phyloP scores from a whole-genome alignment of 2,888 invertebrate genomes.

The Eilema griseolum region DNA sequence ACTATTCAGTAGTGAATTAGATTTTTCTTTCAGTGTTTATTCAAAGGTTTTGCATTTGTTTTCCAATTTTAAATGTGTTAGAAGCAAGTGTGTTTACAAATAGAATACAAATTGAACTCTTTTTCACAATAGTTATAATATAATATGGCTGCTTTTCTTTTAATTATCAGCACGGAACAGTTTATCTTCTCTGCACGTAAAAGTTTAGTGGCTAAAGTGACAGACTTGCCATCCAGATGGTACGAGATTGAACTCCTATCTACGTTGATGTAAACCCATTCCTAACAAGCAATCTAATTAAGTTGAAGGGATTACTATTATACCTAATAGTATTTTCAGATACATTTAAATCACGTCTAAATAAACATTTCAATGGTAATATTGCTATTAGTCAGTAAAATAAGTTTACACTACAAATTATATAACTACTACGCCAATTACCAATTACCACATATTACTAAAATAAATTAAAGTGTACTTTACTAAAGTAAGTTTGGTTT shows the following conservation, averaged over 20 bases:
- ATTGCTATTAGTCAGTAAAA: no score
- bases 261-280: background rate
- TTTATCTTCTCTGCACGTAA: no score
- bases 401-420: no score
- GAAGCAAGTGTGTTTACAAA: background rate
- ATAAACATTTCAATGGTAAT: background rate
- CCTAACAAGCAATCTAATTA: background rate
- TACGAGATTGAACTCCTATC: background rate
- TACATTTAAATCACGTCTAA: background rate
- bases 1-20: background rate
- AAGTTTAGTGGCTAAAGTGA: background rate
- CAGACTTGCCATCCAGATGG: background rate
- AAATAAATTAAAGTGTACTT: no score
- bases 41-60: background rate
- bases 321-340: background rate
- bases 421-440: no score
- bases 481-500: background rate
- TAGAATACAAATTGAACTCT: background rate
- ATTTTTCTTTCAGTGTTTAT: background rate
- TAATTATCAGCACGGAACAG: no score
- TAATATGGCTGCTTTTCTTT: no score
- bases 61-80: background rate
- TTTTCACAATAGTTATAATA: no score
- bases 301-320: background rate
- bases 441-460: no score